Conservation (phyloP, 2,113 vertebrate genomes). For the Chitala chitala region DNA sequence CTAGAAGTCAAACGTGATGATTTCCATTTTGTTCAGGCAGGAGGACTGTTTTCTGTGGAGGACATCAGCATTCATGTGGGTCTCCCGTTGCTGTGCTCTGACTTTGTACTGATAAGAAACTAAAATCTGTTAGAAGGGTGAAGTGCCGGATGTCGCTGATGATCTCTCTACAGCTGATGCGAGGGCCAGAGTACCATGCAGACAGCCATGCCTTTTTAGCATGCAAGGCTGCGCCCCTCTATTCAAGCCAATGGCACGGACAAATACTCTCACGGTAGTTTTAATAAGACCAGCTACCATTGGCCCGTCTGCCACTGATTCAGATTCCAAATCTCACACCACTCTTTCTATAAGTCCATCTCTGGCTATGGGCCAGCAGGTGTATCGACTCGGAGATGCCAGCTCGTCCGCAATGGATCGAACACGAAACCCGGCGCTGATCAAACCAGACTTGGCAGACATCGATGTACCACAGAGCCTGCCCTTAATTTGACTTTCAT, state of each 20-base stretch:
- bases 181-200: background rate
- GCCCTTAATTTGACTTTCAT: background rate
- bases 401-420: background rate
- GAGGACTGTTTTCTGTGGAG: background rate
- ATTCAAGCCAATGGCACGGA: too few relatives aligned
- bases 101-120: conserved; percentile 15
- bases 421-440: background rate
- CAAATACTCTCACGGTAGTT: too few relatives aligned
- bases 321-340: too few relatives aligned
- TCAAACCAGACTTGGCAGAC: conserved; percentile 13
- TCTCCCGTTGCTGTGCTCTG: background rate
- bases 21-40: background rate
- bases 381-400: background rate
- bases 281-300: too few relatives aligned
- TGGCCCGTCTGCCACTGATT: too few relatives aligned
- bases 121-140: conserved; percentile 5
- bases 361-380: background rate
- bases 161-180: background rate
- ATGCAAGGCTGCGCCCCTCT: background rate
- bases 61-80: background rate
- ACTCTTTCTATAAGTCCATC: too few relatives aligned
- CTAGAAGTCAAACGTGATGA: conserved; percentile 8
- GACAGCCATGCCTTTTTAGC: background rate
- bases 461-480: background rate
- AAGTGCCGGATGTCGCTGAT: background rate